These are phyloP conservation scores for Clamator glandarius DNA, from an alignment of 2,797 vertebrate genomes.

Conservation along the genomic window DNA sequence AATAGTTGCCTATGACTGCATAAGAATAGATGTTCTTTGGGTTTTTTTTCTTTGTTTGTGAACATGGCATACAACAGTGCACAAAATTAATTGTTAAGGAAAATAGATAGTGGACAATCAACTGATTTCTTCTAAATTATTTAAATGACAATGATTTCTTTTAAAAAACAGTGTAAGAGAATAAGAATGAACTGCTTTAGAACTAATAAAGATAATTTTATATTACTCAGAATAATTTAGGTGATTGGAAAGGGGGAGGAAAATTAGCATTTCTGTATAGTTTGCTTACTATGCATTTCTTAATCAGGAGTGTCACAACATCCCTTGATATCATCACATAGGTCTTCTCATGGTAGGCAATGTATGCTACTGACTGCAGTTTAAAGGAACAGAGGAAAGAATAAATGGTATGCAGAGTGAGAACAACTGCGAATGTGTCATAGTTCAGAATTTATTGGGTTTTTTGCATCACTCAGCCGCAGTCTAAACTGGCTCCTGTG, in stretches of 20 bases:
- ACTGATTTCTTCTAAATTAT: not conserved
- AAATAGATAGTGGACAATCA: not conserved
- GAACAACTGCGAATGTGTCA: not conserved
- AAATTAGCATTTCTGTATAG: constrained; percentile 49
- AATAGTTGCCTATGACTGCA: not conserved
- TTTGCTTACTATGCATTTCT: constrained; percentile 53
- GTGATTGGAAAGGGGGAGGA: constrained; percentile 14
- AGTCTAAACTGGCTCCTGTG: not conserved
- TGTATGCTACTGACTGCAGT: not conserved
- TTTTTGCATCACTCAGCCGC: not conserved
- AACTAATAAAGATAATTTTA: constrained; percentile 15
- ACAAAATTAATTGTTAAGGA: not conserved
- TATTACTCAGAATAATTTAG: constrained; percentile 50
- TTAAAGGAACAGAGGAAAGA: constrained; percentile 30
- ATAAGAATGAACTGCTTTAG: constrained; percentile 7
- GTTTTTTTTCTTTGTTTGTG: constrained; percentile 14
- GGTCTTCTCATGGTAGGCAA: not conserved
- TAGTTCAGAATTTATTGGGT: not conserved
- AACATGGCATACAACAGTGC: not conserved
- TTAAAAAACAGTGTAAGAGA: not conserved
- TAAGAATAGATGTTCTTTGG: not conserved
- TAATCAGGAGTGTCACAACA: constrained; percentile 55
- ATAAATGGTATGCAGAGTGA: not conserved
- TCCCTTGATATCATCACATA: constrained; percentile 44
- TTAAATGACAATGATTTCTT: not conserved